Percentiles rank a stretch among this genome's conserved stretches.
phyloP scores from a whole-genome alignment of 2,888 invertebrate species.

The Leistus spinibarbis region DNA sequence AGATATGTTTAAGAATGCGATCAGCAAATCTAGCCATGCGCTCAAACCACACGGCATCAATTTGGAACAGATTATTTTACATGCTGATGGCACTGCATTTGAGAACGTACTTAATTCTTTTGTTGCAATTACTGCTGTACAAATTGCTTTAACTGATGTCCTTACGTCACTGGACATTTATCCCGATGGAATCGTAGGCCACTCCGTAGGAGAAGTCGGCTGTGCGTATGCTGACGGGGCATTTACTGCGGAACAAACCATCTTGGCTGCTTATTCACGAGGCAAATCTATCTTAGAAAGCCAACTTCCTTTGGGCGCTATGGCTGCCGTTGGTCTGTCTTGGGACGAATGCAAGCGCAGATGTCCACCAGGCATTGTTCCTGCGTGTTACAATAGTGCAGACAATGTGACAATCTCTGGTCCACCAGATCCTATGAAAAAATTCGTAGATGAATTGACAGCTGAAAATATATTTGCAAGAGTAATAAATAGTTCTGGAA shows the following conservation, averaged over 20 bases:
- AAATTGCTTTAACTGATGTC: constrained; percentile 93
- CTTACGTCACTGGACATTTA: constrained; percentile 75
- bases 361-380: constrained; percentile 78
- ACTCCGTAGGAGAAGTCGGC: constrained; percentile 91
- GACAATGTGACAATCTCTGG: constrained; percentile 97
- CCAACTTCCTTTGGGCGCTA: constrained; percentile 74
- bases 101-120: constrained; percentile 90
- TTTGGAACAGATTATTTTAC: constrained; percentile 78
- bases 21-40: constrained; percentile 76
- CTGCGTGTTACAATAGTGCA: constrained; percentile 93
- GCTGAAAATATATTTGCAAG: constrained; percentile 83
- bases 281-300: constrained; percentile 83
- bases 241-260: constrained; percentile 91
- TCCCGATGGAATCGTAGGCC: constrained; percentile 95
- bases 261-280: constrained; percentile 92
- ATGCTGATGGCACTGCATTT: constrained; percentile 77
- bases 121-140: constrained; percentile 92
- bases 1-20: constrained; percentile 79
- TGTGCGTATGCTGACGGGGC: constrained; percentile 98
- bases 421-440: constrained; percentile 70
- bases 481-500: constrained; percentile 83
- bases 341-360: constrained; percentile 81
- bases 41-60: constrained; percentile 82
- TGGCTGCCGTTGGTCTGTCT: constrained; percentile 91
- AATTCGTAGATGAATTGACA: constrained; percentile 72